Evolutionary conservation across 2,797 vertebrate genomes (phyloP).

Genomic region (Amphiprion clarkii): DNA sequence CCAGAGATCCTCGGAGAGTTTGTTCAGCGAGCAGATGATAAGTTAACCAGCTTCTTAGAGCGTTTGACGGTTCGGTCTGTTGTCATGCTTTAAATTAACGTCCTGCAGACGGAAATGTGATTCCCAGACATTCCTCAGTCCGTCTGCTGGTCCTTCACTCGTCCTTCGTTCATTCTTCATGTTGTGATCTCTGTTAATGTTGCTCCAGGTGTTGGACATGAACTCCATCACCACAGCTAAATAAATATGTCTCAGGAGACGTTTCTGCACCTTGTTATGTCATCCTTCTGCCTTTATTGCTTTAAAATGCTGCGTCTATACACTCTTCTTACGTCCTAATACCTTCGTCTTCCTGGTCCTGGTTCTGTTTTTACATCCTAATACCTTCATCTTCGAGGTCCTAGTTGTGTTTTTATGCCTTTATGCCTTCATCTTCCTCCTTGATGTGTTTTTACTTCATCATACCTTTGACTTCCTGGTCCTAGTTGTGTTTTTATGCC

Average conservation of each 20-base stretch:
- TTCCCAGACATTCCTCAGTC: slow-evolving; percentile 50
- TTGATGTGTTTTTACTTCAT: slow-evolving; percentile 34
- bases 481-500: too few species aligned
- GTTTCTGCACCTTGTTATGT: slow-evolving; percentile 65
- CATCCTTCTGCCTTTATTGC: slow-evolving; percentile 63
- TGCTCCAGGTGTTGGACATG: slow-evolving; percentile 83
- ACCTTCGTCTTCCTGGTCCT: neutral
- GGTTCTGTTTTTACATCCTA: slow-evolving; percentile 35
- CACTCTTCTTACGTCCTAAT: neutral
- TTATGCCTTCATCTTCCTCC: neutral
- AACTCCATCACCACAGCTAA: slow-evolving; percentile 58
- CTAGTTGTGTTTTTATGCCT: too few species aligned
- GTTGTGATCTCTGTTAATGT: slow-evolving; percentile 70
- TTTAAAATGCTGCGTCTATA: slow-evolving; percentile 20
- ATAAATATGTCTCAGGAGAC: slow-evolving; percentile 64
- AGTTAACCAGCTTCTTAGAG: slow-evolving; percentile 17
- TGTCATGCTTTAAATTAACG: slow-evolving; percentile 43
- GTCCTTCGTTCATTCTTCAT: slow-evolving; percentile 9
- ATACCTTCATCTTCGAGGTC: slow-evolving; percentile 15
- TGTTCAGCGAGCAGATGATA: slow-evolving; percentile 11
- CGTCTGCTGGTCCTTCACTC: neutral
- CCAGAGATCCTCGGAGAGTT: neutral
- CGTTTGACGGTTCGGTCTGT: slow-evolving; percentile 6
- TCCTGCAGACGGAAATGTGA: slow-evolving; percentile 48
- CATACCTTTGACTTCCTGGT: too few species aligned